Evolutionary conservation across 2,113 vertebrate genomes (phyloP).

Genomic region (Neodontobutis hainanensis): DNA sequence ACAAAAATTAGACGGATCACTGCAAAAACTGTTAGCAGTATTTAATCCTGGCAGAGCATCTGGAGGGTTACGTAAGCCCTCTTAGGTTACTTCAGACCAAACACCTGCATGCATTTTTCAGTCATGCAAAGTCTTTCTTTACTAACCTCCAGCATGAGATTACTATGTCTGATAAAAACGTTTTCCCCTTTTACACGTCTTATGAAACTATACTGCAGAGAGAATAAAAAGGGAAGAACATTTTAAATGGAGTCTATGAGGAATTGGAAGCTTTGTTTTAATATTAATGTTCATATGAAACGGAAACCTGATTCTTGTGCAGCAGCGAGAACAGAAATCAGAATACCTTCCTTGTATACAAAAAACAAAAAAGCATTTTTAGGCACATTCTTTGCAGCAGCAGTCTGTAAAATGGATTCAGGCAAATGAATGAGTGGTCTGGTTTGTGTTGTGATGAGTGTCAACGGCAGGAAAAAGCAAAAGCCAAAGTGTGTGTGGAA

Average conservation of each 20-base stretch:
- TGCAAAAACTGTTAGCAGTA: constrained; percentile 24
- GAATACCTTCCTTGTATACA: background rate
- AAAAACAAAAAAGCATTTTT: constrained; percentile 12
- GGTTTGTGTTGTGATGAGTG: constrained; percentile 15
- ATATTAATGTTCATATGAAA: no score
- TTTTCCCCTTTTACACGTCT: constrained; percentile 93
- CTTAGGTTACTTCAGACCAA: constrained; percentile 39
- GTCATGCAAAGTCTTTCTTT: constrained; percentile 60
- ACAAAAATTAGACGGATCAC: constrained; percentile 49
- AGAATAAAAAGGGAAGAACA: constrained; percentile 80
- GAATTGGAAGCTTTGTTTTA: constrained; percentile 52
- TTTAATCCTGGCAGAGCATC: background rate
- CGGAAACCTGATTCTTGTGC: background rate
- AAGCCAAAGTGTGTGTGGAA: constrained; percentile 27
- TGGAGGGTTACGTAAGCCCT: constrained; percentile 19
- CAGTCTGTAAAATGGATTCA: constrained; percentile 28
- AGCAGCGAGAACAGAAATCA: constrained; percentile 34
- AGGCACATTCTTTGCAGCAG: constrained; percentile 32
- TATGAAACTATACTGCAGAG: constrained; percentile 95
- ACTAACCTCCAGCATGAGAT: constrained; percentile 99
- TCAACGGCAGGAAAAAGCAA: constrained; percentile 21
- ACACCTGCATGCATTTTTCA: constrained; percentile 80
- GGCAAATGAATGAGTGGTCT: constrained; percentile 21
- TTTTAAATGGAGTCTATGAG: constrained; percentile 20
- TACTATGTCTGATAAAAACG: constrained; percentile 98